Evolutionary conservation across 2,797 vertebrate species (phyloP), one percentile per base, ranked within the genome.

Genomic region (Amblyopsis hoosieri): DNA sequence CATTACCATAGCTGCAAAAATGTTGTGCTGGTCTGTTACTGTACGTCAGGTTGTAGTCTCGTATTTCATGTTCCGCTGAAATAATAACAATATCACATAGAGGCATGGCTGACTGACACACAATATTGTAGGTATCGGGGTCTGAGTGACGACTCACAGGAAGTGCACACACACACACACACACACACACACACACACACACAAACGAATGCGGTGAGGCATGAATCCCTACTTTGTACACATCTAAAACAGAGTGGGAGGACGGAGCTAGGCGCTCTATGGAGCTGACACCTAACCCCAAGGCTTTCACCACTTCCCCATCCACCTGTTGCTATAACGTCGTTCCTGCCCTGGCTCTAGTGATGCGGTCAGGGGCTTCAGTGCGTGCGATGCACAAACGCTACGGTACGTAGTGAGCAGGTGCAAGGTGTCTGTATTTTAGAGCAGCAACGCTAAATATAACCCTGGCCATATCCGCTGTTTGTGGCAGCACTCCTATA

Each of bases 231-330:
- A 12, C 68, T 62, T 69, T 17, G 51, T 54, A 53, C 77, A 84
- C 77, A 73, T 82, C 48, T 72, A 62, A 67, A 8, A 83, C 15
- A 10, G 33, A 55, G 84, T 82, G 65, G 79, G 76, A 47, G 82
- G 62, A 11, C 2, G 0, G 3, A 73, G 49, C 71, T 67, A 33
- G 9, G 9, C 37, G 37, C 37, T 42, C 9, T 29, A 23, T 37
- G 37, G 37, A 42, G 37, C 37, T 42, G 37, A 10, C 23, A 42
- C 37, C 37, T 9, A 42, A 42, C 37, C 37, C 37, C 9, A 67
- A 72, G 19, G 29, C 23, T 50, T 52, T 62, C 64, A 85, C 81
- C 86, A 87, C 87, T 85, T 90, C 86, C 87, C 86, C 80, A 79
- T 71, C 79, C 74, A 81, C 72, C 70, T 83, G 85, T 86, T 75